These are phyloP conservation scores for Ecliptopera silaceata DNA, from an alignment of 2,888 invertebrate genomes.

Conservation along the genomic window DNA sequence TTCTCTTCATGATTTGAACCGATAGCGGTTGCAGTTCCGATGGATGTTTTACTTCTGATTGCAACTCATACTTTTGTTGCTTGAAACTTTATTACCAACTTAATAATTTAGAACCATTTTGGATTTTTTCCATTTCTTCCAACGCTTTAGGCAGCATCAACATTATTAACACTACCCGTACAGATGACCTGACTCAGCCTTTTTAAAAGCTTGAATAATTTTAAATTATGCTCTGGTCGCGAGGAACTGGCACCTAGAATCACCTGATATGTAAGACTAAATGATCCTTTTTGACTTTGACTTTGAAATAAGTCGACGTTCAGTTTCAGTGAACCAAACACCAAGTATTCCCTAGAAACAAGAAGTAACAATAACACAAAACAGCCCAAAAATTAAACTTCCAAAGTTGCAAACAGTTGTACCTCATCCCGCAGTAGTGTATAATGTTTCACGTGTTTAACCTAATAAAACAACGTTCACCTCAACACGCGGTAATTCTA, in stretches of 20 bases:
- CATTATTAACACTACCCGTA: too few species aligned
- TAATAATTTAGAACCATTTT: too few species aligned
- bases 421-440: constrained; percentile 10
- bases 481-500: constrained; percentile 24
- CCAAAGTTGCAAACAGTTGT: constrained; percentile 14
- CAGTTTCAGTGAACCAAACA: neutral
- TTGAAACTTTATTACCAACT: neutral
- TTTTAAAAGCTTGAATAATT: too few species aligned
- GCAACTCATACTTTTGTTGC: neutral
- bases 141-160: too few species aligned
- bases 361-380: neutral
- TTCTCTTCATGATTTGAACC: constrained; percentile 63
- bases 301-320: too few species aligned
- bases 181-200: too few species aligned
- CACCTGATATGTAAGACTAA: too few species aligned
- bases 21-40: constrained; percentile 48
- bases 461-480: constrained; percentile 27
- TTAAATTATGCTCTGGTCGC: too few species aligned
- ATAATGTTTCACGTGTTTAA: constrained; percentile 21
- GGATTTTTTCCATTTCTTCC: too few species aligned
- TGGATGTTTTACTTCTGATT: constrained; percentile 24
- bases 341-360: neutral
- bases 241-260: too few species aligned
- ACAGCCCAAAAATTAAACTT: constrained; percentile 9
- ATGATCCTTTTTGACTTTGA: too few species aligned